Conservation (phyloP, 2,113 vertebrate species). For the Paramisgurnus dabryanus region DNA sequence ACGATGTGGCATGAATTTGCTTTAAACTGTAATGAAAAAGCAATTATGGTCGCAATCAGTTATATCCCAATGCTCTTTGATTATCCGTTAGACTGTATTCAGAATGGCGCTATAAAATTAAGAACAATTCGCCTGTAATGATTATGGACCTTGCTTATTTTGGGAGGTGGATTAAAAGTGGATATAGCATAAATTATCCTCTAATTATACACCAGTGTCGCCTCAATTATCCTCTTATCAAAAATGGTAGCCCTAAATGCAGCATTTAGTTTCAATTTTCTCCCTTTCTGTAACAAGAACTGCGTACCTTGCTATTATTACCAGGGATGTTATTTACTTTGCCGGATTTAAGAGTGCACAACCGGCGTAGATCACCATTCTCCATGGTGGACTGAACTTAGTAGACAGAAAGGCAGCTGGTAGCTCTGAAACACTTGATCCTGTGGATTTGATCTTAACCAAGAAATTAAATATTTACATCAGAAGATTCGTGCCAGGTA, state of each 20-base stretch:
- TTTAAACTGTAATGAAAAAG: slow-evolving; percentile 86
- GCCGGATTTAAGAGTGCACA: slow-evolving; percentile 96
- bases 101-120: slow-evolving; percentile 99
- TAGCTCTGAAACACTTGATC: slow-evolving; percentile 35
- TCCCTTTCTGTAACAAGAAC: slow-evolving; percentile 98
- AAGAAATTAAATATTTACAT: slow-evolving; percentile 12
- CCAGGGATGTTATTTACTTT: slow-evolving; percentile 99
- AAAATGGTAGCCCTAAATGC: slow-evolving; percentile 99
- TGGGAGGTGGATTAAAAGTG: slow-evolving; percentile 99
- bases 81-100: slow-evolving; percentile 98
- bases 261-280: slow-evolving; percentile 99
- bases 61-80: slow-evolving; percentile 94
- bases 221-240: slow-evolving; percentile 99
- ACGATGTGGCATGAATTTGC: slow-evolving; percentile 84
- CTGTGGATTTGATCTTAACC: slow-evolving; percentile 53
- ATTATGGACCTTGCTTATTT: slow-evolving; percentile 99
- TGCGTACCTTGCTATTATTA: slow-evolving; percentile 99
- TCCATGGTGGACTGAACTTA: slow-evolving; percentile 81
- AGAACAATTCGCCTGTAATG: slow-evolving; percentile 99
- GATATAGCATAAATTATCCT: slow-evolving; percentile 99
- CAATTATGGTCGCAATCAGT: slow-evolving; percentile 98
- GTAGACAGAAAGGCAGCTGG: slow-evolving; percentile 65
- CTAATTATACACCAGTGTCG: slow-evolving; percentile 99
- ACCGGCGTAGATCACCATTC: slow-evolving; percentile 92
- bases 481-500: slow-evolving; percentile 58